Evolutionary conservation across 2,797 vertebrate genomes (phyloP).

Genomic region (Sebastes cheni): DNA sequence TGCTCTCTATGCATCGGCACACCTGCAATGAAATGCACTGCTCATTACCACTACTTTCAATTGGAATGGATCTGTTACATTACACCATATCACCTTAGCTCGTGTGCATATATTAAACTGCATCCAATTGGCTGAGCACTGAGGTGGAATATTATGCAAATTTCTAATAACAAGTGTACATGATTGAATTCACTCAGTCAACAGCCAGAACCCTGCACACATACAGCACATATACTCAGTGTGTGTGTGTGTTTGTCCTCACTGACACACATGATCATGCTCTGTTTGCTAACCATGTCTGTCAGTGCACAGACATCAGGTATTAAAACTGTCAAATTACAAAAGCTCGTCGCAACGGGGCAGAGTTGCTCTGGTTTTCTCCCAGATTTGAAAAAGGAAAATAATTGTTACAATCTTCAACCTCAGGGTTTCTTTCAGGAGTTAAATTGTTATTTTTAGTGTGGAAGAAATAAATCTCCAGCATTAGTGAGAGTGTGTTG

Average conservation of each 20-base stretch:
- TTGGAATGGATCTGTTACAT: slow-evolving; percentile 64
- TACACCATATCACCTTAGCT: slow-evolving; percentile 55
- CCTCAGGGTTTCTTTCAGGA: slow-evolving; percentile 57
- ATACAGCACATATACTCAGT: not conserved
- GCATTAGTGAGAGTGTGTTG: slow-evolving; percentile 19
- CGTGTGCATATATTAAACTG: slow-evolving; percentile 60
- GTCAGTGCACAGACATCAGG: slow-evolving; percentile 50
- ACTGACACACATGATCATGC: slow-evolving; percentile 19
- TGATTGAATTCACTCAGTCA: slow-evolving; percentile 77
- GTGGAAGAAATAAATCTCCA: slow-evolving; percentile 54
- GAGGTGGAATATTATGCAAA: slow-evolving; percentile 76
- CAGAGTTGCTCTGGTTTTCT: slow-evolving; percentile 38
- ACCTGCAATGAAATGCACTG: slow-evolving; percentile 56
- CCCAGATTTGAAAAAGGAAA: slow-evolving; percentile 32
- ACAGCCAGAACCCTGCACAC: slow-evolving; percentile 36
- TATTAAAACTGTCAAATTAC: slow-evolving; percentile 59
- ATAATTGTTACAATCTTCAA: slow-evolving; percentile 52
- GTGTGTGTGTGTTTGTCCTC: not conserved
- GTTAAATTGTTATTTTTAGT: slow-evolving; percentile 59
- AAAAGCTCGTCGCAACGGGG: slow-evolving; percentile 11
- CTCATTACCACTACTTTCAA: slow-evolving; percentile 60
- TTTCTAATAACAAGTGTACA: slow-evolving; percentile 75
- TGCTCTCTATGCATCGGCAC: slow-evolving; percentile 56
- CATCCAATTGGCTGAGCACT: slow-evolving; percentile 68
- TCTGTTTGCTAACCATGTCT: slow-evolving; percentile 58